phyloP scores from a whole-genome alignment of 2,888 invertebrate genomes.

The Pollenia labialis region DNA sequence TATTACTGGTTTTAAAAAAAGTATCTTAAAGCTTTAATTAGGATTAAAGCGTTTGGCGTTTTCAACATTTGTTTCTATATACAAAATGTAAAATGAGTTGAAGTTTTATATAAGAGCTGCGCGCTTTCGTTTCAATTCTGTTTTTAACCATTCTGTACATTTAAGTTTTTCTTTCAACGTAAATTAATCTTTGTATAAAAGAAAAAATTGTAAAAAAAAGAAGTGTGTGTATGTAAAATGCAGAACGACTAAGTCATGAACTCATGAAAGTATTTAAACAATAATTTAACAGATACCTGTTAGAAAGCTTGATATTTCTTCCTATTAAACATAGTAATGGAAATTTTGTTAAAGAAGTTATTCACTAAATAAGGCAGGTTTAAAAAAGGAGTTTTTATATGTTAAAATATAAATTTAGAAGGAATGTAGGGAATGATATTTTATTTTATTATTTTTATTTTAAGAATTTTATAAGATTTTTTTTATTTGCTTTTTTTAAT shows the following conservation, averaged over 20 bases:
- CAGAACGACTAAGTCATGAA: too few species aligned
- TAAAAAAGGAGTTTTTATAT: too few species aligned
- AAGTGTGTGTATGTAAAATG: too few species aligned
- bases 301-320: constrained; percentile 15
- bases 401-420: too few species aligned
- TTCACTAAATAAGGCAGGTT: too few species aligned
- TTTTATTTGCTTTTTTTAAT: background rate
- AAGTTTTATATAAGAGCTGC: background rate
- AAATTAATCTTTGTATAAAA: too few species aligned
- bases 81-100: background rate
- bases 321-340: background rate
- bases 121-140: constrained; percentile 3
- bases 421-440: too few species aligned
- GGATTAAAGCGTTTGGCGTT: background rate
- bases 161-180: background rate
- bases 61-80: background rate
- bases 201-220: too few species aligned
- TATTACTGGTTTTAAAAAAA: background rate
- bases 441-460: too few species aligned
- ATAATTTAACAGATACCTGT: constrained; percentile 11
- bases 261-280: background rate
- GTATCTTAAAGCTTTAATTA: background rate
- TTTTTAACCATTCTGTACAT: background rate
- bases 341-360: background rate
- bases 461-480: background rate